Base-by-base conservation (phyloP, 2,888 invertebrate genomes). In the Lymantria dispar region DNA sequence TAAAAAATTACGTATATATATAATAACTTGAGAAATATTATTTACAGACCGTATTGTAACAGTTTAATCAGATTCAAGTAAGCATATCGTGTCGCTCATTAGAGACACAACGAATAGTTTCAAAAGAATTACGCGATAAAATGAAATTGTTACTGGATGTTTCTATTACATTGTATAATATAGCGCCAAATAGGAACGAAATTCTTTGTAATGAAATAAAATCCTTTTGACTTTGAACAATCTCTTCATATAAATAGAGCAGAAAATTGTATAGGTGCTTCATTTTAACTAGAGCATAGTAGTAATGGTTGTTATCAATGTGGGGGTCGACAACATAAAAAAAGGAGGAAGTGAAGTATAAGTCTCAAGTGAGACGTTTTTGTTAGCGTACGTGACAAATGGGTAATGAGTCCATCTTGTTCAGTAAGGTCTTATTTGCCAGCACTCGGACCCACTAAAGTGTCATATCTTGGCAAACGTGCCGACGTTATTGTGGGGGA, bases 331-430 rank as follows among this genome's bases (percentile, higher is more conserved):
- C 45, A 53, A 52, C 56, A 62, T 54, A 61, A 68, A 64, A 22
- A 60, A 60, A 55, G 40, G 54, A 57, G 51, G 47, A 55, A 56
- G 49, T 50, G 56, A 54, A 50, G 47, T 60, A 64, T 61, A 58
- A 61, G 56, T 45, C 56, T 58, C 58, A 43, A 58, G 63, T 48
- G 52, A 43, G 51, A 60, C 58, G 58, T 59, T 53, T 54, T 55
- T 63, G 70, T 72, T 67, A 65, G 62, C 61, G 61, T 60, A 77
- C 78, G 75, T 77, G 75, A 78, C 74, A 67, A 68, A 74, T 72
- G 65, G 67, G 64, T 75, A 77, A 78, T 76, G 70, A 74, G 70
- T 63, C 62, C 60, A 62, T 72, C 70, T 70, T 60, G 54, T 54
- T 55, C 56, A 55, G 54, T 70, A 60, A 63, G 54, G 60, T 68